Conservation (phyloP, 2,797 vertebrate species). For the Poecilia picta region DNA sequence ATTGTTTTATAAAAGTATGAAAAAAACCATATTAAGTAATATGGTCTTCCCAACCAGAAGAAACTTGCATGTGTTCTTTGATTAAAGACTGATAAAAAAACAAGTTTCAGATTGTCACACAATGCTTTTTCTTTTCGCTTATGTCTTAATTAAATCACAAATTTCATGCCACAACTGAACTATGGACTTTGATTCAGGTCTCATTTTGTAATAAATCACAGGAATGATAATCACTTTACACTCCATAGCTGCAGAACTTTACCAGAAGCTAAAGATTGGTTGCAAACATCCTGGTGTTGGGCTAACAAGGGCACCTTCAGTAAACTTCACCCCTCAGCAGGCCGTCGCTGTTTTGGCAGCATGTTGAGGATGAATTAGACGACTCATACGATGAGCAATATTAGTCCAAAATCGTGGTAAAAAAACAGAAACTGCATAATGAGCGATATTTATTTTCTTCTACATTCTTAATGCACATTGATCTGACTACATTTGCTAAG, state of each 20-base stretch:
- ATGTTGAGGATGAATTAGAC: background rate
- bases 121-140: background rate
- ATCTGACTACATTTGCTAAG: background rate
- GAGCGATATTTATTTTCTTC: background rate
- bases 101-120: background rate
- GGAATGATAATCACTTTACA: background rate
- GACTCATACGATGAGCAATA: background rate
- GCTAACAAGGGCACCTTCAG: constrained; percentile 10
- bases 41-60: background rate
- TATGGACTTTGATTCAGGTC: background rate
- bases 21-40: background rate
- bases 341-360: background rate
- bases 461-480: background rate
- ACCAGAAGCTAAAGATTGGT: background rate
- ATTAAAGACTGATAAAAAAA: background rate
- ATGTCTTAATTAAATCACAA: background rate
- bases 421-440: no score
- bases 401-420: background rate
- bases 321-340: background rate
- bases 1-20: background rate
- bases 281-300: background rate
- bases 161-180: background rate
- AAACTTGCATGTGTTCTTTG: background rate
- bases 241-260: background rate
- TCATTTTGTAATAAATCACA: background rate